These are phyloP conservation scores for Lethenteron camtschaticum DNA, from an alignment of 2,113 vertebrate genomes.

Conservation along the genomic window DNA sequence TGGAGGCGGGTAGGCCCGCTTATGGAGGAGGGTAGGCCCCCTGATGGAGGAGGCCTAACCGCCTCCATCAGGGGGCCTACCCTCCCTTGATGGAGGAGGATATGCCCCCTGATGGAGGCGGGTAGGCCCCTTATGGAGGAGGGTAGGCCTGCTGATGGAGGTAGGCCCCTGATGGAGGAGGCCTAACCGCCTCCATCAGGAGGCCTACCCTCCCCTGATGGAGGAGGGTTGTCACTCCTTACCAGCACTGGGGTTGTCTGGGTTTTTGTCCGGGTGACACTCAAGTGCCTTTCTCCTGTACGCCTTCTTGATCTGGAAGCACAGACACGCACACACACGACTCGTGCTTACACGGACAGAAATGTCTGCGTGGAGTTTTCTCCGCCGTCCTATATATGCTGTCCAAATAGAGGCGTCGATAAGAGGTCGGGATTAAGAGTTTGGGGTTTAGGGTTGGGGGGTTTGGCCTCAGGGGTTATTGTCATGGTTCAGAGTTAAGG, in stretches of 20 bases:
- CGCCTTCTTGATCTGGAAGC: conserved; percentile 64
- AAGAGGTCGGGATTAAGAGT: too few species aligned
- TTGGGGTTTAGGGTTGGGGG: too few species aligned
- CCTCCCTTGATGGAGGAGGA: background rate
- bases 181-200: background rate
- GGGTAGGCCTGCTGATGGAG: background rate
- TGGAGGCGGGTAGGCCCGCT: background rate
- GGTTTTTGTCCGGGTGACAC: conserved; percentile 93
- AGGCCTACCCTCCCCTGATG: background rate
- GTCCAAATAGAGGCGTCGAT: too few species aligned
- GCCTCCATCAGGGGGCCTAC: background rate
- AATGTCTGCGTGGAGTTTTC: too few species aligned
- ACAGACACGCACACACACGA: background rate
- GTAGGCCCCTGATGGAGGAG: background rate
- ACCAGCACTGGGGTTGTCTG: conserved; percentile 81
- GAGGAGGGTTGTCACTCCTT: conserved; percentile 10
- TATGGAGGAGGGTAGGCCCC: background rate
- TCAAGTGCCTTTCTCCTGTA: conserved; percentile 70
- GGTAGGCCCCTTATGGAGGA: background rate
- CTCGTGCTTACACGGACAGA: too few species aligned
- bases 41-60: background rate
- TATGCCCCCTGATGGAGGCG: background rate
- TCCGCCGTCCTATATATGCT: too few species aligned
- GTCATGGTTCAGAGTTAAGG: too few species aligned
- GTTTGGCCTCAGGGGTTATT: too few species aligned